Base-by-base conservation (phyloP, 2,888 invertebrate genomes). In the Chrysolina americana region DNA sequence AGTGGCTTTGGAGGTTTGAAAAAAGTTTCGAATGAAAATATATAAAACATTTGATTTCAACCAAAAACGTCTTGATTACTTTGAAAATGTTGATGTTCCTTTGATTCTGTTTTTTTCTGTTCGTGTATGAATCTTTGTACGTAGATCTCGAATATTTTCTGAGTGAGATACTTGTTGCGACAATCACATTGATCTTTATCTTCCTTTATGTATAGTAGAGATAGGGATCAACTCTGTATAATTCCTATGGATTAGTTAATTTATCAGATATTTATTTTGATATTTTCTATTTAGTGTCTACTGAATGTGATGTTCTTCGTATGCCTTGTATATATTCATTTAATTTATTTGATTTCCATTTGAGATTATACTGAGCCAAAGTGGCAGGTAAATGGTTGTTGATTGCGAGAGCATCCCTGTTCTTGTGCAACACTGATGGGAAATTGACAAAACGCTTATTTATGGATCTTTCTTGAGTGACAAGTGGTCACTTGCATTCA, bases 171-270 rank as follows among this genome's bases (percentile, higher is more conserved):
- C 59, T 73, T 75, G 73, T 74, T 74, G 72, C 72, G 78, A 78
- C 78, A 78, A 78, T 78, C 78, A 78, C 69, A 65, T 74, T 72
- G 70, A 70, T 70, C 70, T 76, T 71, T 71, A 69, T 73, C 74
- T 63, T 59, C 66, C 41, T 63, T 41, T 53, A 48, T 70, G 48
- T 73, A 48, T 48, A 47, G 64, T 64, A 66, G 41, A 68, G 66
- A 63, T 73, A 73, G 11, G 53, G 19, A 59, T 59, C 15, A 59
- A 28, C 36, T 28, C 36, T 59, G 28, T 28, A 59, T 36, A 59
- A 59, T 59, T 59, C n/a, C 8, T n/a, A 5, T 15, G 36, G 23
- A 59, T 59, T 9, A n/a, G 50, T 50, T 50, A 59, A 28, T 59
- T n/a, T 59, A 15, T 59, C 59, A 59, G 36, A 59, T 59, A 59